These are phyloP conservation scores for Ennomos quercinarius DNA, from an alignment of 2,888 invertebrate species.

Conservation along the genomic window DNA sequence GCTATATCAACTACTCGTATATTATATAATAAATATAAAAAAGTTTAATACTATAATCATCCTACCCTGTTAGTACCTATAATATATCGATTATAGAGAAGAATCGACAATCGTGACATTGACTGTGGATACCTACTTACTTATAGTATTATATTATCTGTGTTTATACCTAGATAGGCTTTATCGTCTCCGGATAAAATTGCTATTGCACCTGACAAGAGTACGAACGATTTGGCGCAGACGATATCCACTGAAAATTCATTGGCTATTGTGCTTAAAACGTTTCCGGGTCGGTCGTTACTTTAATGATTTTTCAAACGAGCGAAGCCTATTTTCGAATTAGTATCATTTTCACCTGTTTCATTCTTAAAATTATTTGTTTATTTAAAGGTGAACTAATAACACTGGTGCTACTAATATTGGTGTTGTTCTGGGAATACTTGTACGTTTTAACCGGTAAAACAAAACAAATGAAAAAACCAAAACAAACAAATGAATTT, in stretches of 20 bases:
- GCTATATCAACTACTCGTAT: too few relatives aligned
- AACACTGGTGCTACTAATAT: too few relatives aligned
- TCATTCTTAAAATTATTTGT: too few relatives aligned
- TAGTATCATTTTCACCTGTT: background rate
- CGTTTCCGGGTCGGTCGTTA: slow-evolving; percentile 48
- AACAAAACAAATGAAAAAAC: background rate
- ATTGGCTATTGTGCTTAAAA: slow-evolving; percentile 31
- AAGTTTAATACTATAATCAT: too few relatives aligned
- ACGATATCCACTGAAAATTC: slow-evolving; percentile 39
- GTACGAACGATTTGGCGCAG: slow-evolving; percentile 49
- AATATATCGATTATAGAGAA: too few relatives aligned
- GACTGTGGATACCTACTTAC: background rate
- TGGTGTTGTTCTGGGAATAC: too few relatives aligned
- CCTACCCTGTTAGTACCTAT: too few relatives aligned
- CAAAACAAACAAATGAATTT: too few relatives aligned
- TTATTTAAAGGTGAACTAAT: too few relatives aligned
- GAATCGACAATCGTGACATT: background rate
- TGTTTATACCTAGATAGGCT: slow-evolving; percentile 34
- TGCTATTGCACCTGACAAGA: slow-evolving; percentile 69
- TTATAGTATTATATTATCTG: too few relatives aligned
- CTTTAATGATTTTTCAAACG: slow-evolving; percentile 23
- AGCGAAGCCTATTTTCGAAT: slow-evolving; percentile 16
- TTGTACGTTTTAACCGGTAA: background rate
- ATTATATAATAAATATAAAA: too few relatives aligned
- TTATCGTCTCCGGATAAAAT: slow-evolving; percentile 56